Evolutionary conservation across 1,140 invertebrate species (phyloP).

Genomic region (Pygmarrhopalites habei): DNA sequence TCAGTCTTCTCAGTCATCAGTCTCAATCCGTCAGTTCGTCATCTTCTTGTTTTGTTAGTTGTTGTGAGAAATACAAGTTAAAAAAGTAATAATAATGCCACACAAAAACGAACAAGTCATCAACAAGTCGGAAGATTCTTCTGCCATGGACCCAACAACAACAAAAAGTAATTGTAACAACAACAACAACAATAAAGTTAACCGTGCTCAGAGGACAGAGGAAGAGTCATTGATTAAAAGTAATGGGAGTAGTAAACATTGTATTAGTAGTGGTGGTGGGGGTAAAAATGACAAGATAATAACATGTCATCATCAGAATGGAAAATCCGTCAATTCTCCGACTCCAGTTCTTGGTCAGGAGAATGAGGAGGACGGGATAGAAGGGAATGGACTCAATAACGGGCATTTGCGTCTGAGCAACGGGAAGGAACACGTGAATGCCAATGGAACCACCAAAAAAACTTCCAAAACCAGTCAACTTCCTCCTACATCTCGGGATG

Average conservation of each 20-base stretch:
- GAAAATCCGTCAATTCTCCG: too few species aligned
- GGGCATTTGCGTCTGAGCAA: constrained; percentile 1
- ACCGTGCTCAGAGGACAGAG: too few species aligned
- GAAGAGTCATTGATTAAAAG: too few species aligned
- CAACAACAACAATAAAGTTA: background rate
- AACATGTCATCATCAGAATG: too few species aligned
- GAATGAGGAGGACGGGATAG: background rate
- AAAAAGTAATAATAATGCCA: constrained; percentile 6
- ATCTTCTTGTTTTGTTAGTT: too few species aligned
- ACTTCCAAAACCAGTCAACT: background rate
- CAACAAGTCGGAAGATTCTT: background rate
- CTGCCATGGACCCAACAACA: background rate
- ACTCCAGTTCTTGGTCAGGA: background rate
- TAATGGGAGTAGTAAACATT: too few species aligned
- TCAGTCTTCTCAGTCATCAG: too few species aligned
- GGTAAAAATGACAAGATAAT: too few species aligned
- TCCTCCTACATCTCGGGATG: background rate
- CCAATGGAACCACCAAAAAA: background rate
- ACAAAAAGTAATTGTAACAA: constrained; percentile 9
- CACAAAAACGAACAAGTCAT: constrained; percentile 13
- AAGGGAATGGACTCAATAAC: background rate
- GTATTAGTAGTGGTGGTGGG: too few species aligned
- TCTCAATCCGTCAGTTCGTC: too few species aligned
- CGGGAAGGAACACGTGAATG: background rate
- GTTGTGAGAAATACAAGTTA: too few species aligned